These are phyloP conservation scores for Heterotis niloticus DNA, from an alignment of 2,113 vertebrate genomes.

Conservation along the genomic window DNA sequence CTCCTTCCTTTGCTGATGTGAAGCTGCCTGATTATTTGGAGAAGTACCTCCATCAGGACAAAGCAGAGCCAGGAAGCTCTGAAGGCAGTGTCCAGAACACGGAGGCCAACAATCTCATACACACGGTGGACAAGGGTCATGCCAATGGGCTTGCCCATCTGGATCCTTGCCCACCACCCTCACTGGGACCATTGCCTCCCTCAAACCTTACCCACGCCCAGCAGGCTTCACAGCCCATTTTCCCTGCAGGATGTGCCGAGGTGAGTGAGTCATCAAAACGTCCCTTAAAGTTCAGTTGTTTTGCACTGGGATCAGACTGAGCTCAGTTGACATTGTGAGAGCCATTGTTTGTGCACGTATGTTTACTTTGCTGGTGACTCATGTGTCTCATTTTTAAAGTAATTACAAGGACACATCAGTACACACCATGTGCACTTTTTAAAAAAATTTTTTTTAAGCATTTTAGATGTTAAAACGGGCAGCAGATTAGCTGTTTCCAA, in stretches of 20 bases:
- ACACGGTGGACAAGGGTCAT: conserved; percentile 40
- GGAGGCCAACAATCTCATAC: conserved; percentile 32
- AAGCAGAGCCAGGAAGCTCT: conserved; percentile 49
- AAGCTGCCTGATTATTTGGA: conserved; percentile 71
- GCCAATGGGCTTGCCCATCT: conserved; percentile 22
- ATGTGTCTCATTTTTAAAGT: not conserved
- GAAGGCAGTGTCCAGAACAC: conserved; percentile 30
- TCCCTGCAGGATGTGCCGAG: conserved; percentile 15
- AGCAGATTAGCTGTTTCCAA: not conserved
- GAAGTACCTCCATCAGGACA: conserved; percentile 64
- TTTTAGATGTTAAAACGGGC: not conserved
- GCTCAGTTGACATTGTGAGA: not conserved
- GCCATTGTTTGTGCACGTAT: not conserved
- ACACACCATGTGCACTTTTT: not conserved
- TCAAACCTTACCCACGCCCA: conserved; percentile 50
- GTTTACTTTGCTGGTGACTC: not conserved
- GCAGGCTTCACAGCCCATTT: conserved; percentile 46
- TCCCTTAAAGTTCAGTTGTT: not conserved
- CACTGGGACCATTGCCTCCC: conserved; percentile 56
- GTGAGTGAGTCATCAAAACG: conserved; percentile 6
- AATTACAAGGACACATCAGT: not conserved
- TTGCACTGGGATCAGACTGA: not conserved
- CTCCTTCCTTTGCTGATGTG: conserved; percentile 60
- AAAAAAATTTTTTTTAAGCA: no score
- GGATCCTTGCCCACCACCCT: conserved; percentile 43